Evolutionary conservation across 2,113 vertebrate species (phyloP), one percentile per base, ranked within the genome.

Genomic region (Sigmodon hispidus): DNA sequence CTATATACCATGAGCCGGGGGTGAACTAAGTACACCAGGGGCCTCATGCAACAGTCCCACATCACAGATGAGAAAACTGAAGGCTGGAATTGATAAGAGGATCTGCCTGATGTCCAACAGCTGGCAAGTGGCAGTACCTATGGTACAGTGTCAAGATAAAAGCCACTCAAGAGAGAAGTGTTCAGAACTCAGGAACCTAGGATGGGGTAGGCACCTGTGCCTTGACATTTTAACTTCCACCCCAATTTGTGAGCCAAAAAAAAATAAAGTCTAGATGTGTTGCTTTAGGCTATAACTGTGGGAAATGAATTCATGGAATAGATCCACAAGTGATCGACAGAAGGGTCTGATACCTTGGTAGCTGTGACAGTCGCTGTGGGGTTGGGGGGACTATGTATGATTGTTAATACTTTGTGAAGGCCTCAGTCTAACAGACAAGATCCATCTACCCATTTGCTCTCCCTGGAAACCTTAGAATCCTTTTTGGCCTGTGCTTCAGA

Each of bases 191-290:
- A 11, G 34, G 70, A 15, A 7, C 50, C 43, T 0, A 3, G 79
- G 3, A 7, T 0, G 36, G 67, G 5, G 1, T 0, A 24, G 17
- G 40, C 3, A 5, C 0, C 7, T 0, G 9, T 7, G 21, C 34
- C 52, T 21, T 0, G 0, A 3, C 3, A 1, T 17, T 16, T 72
- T 0, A 21, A 50, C 52, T 92, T 61, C 40, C 36, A 34, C 1
- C 12, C 31, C 52, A 21, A 67, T 72, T 43, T 29, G 1, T 0
- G 5, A 12, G 34, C 48, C 24, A 90, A 65, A 24, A 13, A n/a
- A n/a, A 57, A 31, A 43, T n/a, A n/a, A n/a, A 0, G n/a, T 15
- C 34, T 5, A 50, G 40, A 19, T 1, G 12, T 12, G 36, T 11
- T 16, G 45, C 50, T 67, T 40, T 72, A 0, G 61, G 70, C 57